phyloP scores from a whole-genome alignment of 2,888 invertebrate species.

The Cyclophora albipunctata region DNA sequence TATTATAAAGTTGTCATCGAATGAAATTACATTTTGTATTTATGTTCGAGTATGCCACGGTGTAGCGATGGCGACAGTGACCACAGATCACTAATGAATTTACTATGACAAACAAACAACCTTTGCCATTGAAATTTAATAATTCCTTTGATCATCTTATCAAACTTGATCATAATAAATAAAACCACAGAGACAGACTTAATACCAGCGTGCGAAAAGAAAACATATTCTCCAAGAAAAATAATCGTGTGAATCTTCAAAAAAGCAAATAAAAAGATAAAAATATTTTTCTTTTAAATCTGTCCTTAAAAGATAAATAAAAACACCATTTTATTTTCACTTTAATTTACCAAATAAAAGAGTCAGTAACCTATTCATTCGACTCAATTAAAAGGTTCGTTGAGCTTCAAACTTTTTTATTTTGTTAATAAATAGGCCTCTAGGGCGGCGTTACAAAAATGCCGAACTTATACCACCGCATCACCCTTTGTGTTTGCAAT shows the following conservation, averaged over 20 bases:
- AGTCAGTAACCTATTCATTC: slow-evolving; percentile 1
- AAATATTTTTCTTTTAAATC: neutral
- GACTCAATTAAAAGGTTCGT: slow-evolving; percentile 18
- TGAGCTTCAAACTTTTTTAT: slow-evolving; percentile 16
- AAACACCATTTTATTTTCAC: neutral
- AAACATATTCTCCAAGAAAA: neutral
- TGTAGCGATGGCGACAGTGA: too few relatives aligned
- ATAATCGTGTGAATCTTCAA: neutral
- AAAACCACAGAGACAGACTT: too few relatives aligned
- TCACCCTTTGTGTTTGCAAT: neutral
- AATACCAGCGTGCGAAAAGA: neutral
- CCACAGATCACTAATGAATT: too few relatives aligned
- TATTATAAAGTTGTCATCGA: too few relatives aligned
- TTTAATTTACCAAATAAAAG: neutral
- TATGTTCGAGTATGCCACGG: too few relatives aligned
- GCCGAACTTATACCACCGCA: neutral
- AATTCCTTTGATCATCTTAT: too few relatives aligned
- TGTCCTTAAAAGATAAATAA: neutral
- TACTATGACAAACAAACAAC: too few relatives aligned
- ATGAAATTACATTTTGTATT: too few relatives aligned
- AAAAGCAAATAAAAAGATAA: neutral
- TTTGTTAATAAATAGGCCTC: slow-evolving; percentile 13
- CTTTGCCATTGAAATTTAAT: too few relatives aligned
- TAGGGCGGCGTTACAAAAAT: slow-evolving; percentile 6
- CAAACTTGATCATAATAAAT: too few relatives aligned